Evolutionary conservation across 1,140 invertebrate genomes (phyloP).

Genomic region (Drosophila suzukii): DNA sequence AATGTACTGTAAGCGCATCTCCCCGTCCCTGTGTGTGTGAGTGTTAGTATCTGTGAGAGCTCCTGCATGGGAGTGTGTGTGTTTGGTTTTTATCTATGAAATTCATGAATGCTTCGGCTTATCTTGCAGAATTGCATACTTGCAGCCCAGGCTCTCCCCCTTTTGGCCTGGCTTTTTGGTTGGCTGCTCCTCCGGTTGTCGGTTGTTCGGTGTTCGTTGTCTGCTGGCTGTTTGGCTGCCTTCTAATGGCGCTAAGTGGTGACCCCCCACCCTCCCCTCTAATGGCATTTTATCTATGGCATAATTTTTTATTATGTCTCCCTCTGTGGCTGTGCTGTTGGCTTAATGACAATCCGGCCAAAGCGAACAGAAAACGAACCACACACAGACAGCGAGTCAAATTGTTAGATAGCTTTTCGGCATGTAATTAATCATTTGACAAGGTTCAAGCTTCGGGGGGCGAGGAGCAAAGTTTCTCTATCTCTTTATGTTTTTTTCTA

Average conservation of each 20-base stretch:
- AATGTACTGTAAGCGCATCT: constrained; percentile 81
- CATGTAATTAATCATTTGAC: constrained; percentile 82
- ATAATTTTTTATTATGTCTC: constrained; percentile 81
- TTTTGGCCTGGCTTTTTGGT: constrained; percentile 41
- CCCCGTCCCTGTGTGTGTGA: constrained; percentile 29
- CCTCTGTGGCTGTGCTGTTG: constrained; percentile 46
- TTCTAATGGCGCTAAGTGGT: constrained; percentile 82
- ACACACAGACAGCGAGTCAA: constrained; percentile 63
- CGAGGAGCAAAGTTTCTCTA: constrained; percentile 21
- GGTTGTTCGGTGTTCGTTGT: not conserved
- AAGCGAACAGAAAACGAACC: constrained; percentile 12
- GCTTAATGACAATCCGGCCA: constrained; percentile 75
- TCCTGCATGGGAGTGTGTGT: constrained; percentile 38
- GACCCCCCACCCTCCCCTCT: constrained; percentile 52
- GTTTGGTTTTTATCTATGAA: constrained; percentile 76
- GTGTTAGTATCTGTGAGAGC: constrained; percentile 22
- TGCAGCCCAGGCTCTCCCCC: constrained; percentile 50
- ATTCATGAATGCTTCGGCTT: constrained; percentile 83
- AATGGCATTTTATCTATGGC: constrained; percentile 83
- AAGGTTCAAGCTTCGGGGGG: constrained; percentile 29
- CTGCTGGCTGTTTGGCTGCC: constrained; percentile 44
- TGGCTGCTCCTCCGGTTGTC: constrained; percentile 41
- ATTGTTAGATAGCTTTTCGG: constrained; percentile 83
- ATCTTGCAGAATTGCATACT: constrained; percentile 82
- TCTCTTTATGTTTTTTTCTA: not conserved